Evolutionary conservation across 2,113 vertebrate genomes (phyloP), one percentile per base, ranked within the genome.

Genomic region (Circaetus cinerascens): DNA sequence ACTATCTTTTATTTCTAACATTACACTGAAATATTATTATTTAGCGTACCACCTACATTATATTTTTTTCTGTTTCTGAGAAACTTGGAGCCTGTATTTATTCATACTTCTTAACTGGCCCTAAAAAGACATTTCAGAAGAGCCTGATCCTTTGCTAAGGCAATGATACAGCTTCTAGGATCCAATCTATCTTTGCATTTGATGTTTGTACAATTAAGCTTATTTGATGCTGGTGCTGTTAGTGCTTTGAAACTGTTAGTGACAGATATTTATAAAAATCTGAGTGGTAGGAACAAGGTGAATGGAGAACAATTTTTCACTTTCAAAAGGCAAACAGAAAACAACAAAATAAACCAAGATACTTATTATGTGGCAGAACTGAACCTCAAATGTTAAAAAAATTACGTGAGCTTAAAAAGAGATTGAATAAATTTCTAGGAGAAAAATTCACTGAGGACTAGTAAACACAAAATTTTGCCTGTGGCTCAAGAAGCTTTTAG

Each of bases 41-140:
- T 80, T 55, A 67, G 0, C 4, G 0, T 30, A 18, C 2, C 8
- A 48, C 2, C 1, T 67, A 9, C 6, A 38, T 23, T 55, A 22
- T 5, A 26, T 45, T 79, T 69, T 72, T 43, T 6, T 30, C 15
- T 71, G 4, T 56, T 86, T 73, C 13, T 51, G 40, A 80, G 41
- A 59, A 79, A 15, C 7, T 10, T 20, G 5, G 6, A 80, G 4
- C 7, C 10, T 30, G 13, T 0, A 26, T 64, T 34, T 59, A 76
- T 87, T 45, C 11, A 27, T 38, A 36, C 23, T 48, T 55, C 8
- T 38, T 71, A 64, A 48, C 7, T 36, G 29, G 0, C 6, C 11
- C 8, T 43, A 53, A 66, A 21, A 74, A 43, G 9, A 8, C 8
- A 4, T 62, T 78, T 90, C 64, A 59, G 19, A 69, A 73, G 36